Conservation (phyloP, 2,797 vertebrate species). For the Enteromius radiatus region DNA sequence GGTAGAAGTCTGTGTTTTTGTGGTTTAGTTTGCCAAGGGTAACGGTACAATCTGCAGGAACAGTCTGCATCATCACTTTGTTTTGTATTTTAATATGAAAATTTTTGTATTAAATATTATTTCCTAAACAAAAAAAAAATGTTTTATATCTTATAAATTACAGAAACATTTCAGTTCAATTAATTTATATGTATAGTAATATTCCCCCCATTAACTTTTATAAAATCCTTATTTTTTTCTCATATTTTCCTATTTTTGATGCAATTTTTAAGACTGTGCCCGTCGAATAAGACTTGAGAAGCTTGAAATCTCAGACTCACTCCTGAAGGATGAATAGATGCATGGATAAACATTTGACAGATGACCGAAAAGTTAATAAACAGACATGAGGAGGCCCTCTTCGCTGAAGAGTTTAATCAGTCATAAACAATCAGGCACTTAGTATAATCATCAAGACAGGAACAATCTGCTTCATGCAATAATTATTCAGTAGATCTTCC, state of each 20-base stretch:
- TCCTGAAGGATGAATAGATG: conserved; percentile 4
- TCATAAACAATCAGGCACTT: neutral
- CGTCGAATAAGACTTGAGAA: neutral
- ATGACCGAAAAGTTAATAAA: conserved; percentile 15
- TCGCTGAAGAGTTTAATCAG: neutral
- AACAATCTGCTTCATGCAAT: neutral
- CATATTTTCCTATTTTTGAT: neutral
- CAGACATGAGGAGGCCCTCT: neutral
- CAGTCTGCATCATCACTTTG: neutral
- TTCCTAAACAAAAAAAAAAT: neutral
- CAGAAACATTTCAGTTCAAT: neutral
- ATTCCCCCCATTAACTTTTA: neutral
- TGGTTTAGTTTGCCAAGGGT: neutral
- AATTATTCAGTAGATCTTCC: conserved; percentile 6
- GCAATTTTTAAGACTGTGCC: neutral
- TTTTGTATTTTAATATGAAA: neutral
- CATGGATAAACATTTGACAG: conserved; percentile 25
- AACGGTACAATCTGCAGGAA: neutral
- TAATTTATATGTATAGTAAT: neutral
- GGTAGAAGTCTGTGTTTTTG: conserved; percentile 21
- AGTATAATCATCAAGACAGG: neutral
- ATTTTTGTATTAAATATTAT: neutral
- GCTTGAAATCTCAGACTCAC: neutral
- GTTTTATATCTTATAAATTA: neutral
- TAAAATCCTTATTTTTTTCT: neutral